phyloP scores from a whole-genome alignment of 2,797 vertebrate species.

The Megaceryle alcyon region DNA sequence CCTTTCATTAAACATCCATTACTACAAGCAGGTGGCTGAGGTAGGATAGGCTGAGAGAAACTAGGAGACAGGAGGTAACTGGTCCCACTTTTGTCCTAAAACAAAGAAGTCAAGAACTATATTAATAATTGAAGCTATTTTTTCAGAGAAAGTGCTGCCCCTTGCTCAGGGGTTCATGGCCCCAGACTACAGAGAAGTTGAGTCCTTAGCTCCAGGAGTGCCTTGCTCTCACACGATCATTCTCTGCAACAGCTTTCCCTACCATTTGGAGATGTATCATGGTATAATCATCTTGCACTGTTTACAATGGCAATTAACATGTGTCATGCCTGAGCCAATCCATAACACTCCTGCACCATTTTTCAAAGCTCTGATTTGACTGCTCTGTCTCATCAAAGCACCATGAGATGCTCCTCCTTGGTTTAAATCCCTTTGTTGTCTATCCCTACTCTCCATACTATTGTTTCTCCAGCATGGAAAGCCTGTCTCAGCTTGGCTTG shows the following conservation, averaged over 20 bases:
- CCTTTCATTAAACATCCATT: background rate
- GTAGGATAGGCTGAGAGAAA: background rate
- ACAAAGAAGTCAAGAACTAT: background rate
- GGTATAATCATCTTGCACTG: background rate
- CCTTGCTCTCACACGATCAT: background rate
- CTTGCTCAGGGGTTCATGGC: background rate
- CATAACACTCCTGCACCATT: rapidly evolving
- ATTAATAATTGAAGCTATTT: background rate
- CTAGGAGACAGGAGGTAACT: background rate
- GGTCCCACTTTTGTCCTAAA: background rate
- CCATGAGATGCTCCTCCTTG: background rate
- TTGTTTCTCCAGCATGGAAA: background rate
- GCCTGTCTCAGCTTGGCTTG: background rate
- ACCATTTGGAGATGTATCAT: background rate
- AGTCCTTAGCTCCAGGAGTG: background rate
- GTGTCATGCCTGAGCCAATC: background rate
- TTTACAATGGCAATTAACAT: background rate
- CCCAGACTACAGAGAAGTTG: background rate
- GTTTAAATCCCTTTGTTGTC: background rate
- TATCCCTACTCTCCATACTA: background rate
- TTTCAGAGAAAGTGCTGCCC: background rate
- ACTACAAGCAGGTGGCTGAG: background rate
- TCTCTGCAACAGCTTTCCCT: background rate
- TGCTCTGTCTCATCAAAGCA: background rate
- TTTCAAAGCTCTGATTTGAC: background rate